Conservation (phyloP, 2,797 vertebrate species). For the Parauchenoglanis punctatus region DNA sequence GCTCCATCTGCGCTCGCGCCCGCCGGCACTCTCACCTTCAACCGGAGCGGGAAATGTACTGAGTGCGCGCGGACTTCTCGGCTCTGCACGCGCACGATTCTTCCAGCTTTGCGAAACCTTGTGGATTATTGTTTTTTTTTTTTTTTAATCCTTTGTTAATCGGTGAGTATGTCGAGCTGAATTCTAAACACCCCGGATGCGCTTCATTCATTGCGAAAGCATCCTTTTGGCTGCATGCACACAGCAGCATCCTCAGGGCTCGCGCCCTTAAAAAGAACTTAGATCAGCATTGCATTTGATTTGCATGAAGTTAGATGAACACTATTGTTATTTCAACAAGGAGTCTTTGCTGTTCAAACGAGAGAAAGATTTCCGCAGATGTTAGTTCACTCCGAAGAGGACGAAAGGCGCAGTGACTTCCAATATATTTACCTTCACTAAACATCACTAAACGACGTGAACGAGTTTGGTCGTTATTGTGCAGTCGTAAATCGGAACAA, state of each 20-base stretch:
- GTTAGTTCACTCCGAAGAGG: slow-evolving; percentile 3
- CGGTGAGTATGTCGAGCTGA: slow-evolving; percentile 48
- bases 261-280: neutral
- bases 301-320: neutral
- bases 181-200: slow-evolving; percentile 28
- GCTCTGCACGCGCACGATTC: slow-evolving; percentile 33
- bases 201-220: slow-evolving; percentile 5
- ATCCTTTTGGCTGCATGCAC: neutral
- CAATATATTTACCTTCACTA: slow-evolving; percentile 9
- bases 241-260: neutral
- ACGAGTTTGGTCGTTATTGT: slow-evolving; percentile 7
- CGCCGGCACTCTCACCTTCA: slow-evolving; percentile 39
- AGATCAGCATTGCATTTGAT: neutral
- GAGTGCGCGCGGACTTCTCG: slow-evolving; percentile 62
- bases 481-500: slow-evolving; percentile 50
- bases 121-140: slow-evolving; percentile 75
- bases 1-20: slow-evolving; percentile 85
- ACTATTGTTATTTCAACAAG: neutral
- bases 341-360: neutral
- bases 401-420: slow-evolving; percentile 28
- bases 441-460: slow-evolving; percentile 4
- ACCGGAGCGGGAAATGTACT: slow-evolving; percentile 78
- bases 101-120: slow-evolving; percentile 52
- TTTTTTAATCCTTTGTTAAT: neutral
- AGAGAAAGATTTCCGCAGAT: slow-evolving; percentile 35